A percentile compares a stretch with the other conserved stretches of the same genome.
Evolutionary conservation across 2,113 vertebrate genomes (phyloP).

Genomic region (Leptobrachium ailaonicum): DNA sequence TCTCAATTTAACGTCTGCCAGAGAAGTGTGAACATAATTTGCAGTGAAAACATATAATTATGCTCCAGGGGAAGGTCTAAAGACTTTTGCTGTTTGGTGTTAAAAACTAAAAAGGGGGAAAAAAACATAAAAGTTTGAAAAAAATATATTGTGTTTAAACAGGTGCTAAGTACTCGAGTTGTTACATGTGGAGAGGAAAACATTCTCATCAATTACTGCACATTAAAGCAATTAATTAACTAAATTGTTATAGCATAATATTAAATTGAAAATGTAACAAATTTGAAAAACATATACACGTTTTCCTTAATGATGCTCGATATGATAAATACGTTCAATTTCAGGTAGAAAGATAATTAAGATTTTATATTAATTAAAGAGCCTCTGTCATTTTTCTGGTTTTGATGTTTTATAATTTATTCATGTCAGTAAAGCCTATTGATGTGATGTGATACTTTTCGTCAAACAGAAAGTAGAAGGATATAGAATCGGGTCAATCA

Average conservation of each 20-base stretch:
- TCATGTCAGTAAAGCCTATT: no score
- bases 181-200: slow-evolving; percentile 22
- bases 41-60: slow-evolving; percentile 23
- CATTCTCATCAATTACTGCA: neutral
- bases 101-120: neutral
- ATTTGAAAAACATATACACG: no score
- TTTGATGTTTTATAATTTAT: no score
- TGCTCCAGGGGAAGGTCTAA: slow-evolving; percentile 14
- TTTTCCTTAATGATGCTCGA: no score
- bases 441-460: no score
- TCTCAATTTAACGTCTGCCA: slow-evolving; percentile 13
- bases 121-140: slow-evolving; percentile 13
- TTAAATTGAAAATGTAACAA: no score
- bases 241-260: neutral
- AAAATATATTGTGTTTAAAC: slow-evolving; percentile 1
- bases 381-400: no score
- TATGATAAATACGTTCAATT: no score
- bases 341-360: no score
- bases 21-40: slow-evolving; percentile 15
- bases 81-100: slow-evolving; percentile 1
- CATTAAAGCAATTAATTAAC: slow-evolving; percentile 25
- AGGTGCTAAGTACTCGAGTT: slow-evolving; percentile 35
- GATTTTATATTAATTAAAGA: no score
- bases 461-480: no score
- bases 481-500: no score